phyloP scores from a whole-genome alignment of 2,888 invertebrate species.

The Eumacrocentrus americanus region DNA sequence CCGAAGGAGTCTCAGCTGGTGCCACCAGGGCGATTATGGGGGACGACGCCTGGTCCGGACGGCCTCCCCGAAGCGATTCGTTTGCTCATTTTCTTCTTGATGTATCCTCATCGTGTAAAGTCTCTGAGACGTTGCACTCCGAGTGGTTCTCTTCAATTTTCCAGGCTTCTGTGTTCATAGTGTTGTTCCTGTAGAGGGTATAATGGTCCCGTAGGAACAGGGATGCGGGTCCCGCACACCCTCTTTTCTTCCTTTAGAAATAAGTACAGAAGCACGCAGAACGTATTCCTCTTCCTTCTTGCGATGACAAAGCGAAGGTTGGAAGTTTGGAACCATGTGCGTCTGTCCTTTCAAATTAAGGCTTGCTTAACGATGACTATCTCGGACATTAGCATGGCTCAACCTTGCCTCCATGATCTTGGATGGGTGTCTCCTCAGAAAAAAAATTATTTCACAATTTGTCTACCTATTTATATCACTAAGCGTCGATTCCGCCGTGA shows the following conservation, averaged over 20 bases:
- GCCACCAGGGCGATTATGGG: conserved; percentile 29
- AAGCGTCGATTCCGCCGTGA: background rate
- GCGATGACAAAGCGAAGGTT: too few relatives aligned
- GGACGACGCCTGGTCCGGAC: conserved; percentile 10
- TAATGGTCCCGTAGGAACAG: conserved; percentile 32
- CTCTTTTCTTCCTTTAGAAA: too few relatives aligned
- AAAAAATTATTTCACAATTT: background rate
- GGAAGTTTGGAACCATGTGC: too few relatives aligned
- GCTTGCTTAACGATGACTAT: too few relatives aligned
- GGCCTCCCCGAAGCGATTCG: conserved; percentile 13
- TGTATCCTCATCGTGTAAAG: conserved; percentile 20
- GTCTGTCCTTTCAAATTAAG: too few relatives aligned
- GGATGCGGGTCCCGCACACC: conserved; percentile 36
- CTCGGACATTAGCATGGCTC: conserved; percentile 38
- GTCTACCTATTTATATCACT: background rate
- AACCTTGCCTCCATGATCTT: conserved; percentile 36
- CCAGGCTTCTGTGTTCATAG: background rate
- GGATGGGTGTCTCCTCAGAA: conserved; percentile 21
- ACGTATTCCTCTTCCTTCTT: too few relatives aligned
- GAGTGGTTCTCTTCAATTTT: background rate
- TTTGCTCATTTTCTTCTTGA: conserved; percentile 22
- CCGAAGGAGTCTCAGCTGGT: conserved; percentile 26
- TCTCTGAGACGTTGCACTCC: background rate
- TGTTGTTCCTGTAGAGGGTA: background rate
- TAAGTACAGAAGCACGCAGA: too few relatives aligned